A percentile compares a stretch with the other conserved stretches of the same genome.
These are phyloP conservation scores for Cephus spinipes DNA, from an alignment of 2,888 invertebrate genomes.

Conservation along the genomic window DNA sequence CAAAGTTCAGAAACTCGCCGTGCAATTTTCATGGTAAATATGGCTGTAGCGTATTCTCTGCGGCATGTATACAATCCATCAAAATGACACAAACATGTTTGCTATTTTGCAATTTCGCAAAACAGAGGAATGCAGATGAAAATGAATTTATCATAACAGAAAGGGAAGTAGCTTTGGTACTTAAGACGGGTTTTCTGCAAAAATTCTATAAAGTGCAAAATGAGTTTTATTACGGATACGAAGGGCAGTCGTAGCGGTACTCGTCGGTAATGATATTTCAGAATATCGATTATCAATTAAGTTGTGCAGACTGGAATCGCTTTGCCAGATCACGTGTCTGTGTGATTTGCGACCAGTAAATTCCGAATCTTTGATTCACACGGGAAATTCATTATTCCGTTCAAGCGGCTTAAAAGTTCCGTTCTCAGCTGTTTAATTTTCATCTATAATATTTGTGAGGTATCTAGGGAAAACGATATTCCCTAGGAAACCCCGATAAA, in stretches of 20 bases:
- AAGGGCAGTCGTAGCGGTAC: not conserved
- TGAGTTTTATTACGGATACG: not conserved
- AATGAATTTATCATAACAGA: not conserved
- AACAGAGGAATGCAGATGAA: not conserved
- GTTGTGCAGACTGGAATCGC: not conserved
- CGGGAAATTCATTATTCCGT: not conserved
- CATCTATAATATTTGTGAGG: not conserved
- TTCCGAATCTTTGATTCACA: not conserved
- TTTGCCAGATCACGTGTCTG: not conserved
- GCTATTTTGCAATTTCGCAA: not conserved
- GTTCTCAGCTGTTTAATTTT: not conserved
- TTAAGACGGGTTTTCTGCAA: not conserved
- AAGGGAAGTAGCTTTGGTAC: not conserved
- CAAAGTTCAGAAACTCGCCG: not conserved
- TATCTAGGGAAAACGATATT: not conserved
- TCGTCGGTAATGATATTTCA: not conserved
- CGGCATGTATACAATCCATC: not conserved
- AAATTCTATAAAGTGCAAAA: not conserved
- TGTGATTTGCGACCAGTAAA: not conserved
- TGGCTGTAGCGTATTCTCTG: not conserved
- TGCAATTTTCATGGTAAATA: not conserved
- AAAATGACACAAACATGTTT: not conserved
- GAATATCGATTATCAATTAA: not conserved
- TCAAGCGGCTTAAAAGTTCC: not conserved
- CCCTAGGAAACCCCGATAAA: not conserved